Evolutionary conservation across 2,797 vertebrate genomes (phyloP).

Genomic region (Bradypodion pumilum): DNA sequence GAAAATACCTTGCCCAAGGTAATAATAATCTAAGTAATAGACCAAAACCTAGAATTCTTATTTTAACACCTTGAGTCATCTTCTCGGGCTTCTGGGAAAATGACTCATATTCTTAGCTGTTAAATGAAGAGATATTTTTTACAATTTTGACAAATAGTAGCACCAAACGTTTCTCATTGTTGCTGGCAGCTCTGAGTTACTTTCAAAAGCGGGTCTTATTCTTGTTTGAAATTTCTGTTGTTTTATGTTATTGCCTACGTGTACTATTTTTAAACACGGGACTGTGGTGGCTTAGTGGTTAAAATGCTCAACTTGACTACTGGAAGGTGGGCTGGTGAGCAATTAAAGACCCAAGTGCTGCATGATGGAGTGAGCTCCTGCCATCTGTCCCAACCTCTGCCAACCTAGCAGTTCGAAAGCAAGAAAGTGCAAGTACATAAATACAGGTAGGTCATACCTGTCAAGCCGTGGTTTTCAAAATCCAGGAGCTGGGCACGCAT

Average conservation of each 20-base stretch:
- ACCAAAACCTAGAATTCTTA: conserved; percentile 24
- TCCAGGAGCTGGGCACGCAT: no score
- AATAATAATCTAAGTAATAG: conserved; percentile 38
- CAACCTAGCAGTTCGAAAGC: no score
- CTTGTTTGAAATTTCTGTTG: not conserved
- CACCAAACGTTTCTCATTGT: not conserved
- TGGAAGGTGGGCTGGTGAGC: no score
- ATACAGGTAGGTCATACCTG: no score
- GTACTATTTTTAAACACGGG: not conserved
- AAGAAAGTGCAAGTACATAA: no score
- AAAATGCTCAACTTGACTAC: no score
- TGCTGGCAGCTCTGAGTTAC: not conserved
- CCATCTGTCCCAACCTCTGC: no score
- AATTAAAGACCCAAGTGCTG: no score
- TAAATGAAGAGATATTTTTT: conserved; percentile 22
- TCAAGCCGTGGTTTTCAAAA: no score
- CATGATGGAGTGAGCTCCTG: no score
- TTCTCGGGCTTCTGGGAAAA: conserved; percentile 32
- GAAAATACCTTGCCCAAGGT: conserved; percentile 18
- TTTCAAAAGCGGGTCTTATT: conserved; percentile 7
- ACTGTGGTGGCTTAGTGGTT: no score
- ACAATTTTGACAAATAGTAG: conserved; percentile 27
- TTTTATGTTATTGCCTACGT: not conserved
- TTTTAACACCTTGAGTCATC: conserved; percentile 28
- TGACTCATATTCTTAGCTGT: conserved; percentile 17